These are phyloP conservation scores for Pseudocheirus occidentalis DNA, from an alignment of 2,797 vertebrate species.

Conservation along the genomic window DNA sequence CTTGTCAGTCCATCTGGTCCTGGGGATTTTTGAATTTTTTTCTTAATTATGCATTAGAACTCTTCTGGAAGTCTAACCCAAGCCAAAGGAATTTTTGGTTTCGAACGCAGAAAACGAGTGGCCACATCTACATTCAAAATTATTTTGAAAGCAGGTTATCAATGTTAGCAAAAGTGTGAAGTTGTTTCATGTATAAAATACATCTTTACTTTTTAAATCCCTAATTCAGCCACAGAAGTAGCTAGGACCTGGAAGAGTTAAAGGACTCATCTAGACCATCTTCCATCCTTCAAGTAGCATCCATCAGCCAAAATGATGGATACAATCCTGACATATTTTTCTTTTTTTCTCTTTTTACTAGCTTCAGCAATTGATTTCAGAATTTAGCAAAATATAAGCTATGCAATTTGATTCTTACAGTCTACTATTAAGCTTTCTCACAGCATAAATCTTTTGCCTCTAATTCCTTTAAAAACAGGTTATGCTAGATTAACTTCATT, in stretches of 20 bases:
- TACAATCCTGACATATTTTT: not conserved
- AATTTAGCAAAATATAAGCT: not conserved
- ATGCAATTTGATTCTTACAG: not conserved
- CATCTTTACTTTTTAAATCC: not conserved
- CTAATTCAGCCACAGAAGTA: not conserved
- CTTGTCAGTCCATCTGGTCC: not conserved
- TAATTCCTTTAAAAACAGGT: not conserved
- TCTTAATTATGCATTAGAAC: not conserved
- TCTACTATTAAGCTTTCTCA: not conserved
- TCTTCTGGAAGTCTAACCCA: not conserved
- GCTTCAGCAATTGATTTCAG: not conserved
- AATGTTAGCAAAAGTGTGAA: constrained; percentile 12
- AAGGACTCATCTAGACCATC: not conserved
- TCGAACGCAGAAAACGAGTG: constrained; percentile 46
- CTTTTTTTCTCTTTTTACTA: constrained; percentile 4
- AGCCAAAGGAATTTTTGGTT: not conserved
- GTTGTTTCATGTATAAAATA: constrained; percentile 17
- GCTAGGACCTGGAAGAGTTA: not conserved
- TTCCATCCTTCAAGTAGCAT: not conserved
- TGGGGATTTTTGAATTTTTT: not conserved
- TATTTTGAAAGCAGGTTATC: not conserved
- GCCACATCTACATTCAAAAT: not conserved
- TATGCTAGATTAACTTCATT: not conserved
- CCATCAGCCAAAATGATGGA: not conserved
- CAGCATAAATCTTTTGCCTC: not conserved